Conservation (phyloP, 2,797 vertebrate species). For the Anableps anableps region DNA sequence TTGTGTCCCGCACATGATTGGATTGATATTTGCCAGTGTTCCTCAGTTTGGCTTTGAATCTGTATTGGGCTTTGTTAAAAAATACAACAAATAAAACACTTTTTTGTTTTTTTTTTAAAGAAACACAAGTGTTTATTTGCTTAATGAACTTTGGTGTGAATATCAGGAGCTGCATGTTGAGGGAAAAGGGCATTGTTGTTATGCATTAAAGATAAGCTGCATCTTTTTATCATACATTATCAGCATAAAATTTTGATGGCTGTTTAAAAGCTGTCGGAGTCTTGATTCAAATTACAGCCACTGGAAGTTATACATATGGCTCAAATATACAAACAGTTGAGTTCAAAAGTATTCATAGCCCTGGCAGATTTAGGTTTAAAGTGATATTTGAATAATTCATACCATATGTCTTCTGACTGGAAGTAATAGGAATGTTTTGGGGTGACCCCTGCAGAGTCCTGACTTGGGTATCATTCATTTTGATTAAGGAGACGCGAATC, state of each 20-base stretch:
- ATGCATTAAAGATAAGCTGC: background rate
- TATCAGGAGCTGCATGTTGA: background rate
- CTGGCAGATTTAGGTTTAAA: too few relatives aligned
- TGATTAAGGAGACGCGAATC: background rate
- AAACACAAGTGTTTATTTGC: conserved; percentile 19
- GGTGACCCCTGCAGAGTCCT: too few relatives aligned
- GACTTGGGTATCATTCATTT: background rate
- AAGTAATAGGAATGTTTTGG: too few relatives aligned
- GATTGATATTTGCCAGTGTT: conserved; percentile 88
- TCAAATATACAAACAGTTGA: background rate
- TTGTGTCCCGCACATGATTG: conserved; percentile 66
- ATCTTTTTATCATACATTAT: background rate
- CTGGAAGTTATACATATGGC: background rate
- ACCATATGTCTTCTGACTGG: too few relatives aligned
- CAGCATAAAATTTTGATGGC: background rate
- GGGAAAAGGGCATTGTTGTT: background rate
- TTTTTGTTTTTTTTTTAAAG: conserved; percentile 86
- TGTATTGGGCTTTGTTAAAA: conserved; percentile 94
- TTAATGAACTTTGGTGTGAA: background rate
- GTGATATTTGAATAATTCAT: too few relatives aligned
- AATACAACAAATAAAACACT: conserved; percentile 93
- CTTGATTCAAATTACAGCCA: background rate
- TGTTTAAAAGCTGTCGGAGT: too few relatives aligned
- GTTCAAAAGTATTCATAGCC: too few relatives aligned
- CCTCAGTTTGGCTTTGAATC: conserved; percentile 91